Conservation (phyloP, 2,113 vertebrate genomes). For the Sclerurus mexicanus region DNA sequence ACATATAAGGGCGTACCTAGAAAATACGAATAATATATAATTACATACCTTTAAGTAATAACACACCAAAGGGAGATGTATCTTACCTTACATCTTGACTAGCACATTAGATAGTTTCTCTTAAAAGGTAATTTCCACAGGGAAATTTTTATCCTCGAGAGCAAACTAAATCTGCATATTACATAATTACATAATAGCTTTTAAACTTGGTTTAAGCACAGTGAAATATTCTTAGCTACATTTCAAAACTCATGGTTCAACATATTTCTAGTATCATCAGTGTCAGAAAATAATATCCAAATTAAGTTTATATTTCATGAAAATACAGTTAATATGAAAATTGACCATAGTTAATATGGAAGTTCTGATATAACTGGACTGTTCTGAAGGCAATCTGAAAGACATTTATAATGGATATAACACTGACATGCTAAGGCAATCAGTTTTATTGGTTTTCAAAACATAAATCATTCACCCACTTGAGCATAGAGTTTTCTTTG, state of each 20-base stretch:
- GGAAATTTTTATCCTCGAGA: neutral
- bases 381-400: neutral
- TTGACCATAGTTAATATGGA: neutral
- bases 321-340: neutral
- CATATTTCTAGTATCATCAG: neutral
- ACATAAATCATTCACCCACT: neutral
- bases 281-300: neutral
- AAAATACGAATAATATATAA: constrained; percentile 30
- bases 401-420: neutral
- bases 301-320: neutral
- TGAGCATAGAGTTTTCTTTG: neutral
- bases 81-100: neutral
- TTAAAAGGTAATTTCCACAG: neutral
- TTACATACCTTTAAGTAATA: neutral
- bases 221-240: neutral
- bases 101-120: neutral
- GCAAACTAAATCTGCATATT: neutral
- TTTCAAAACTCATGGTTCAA: neutral
- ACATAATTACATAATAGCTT: neutral
- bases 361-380: neutral
- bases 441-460: neutral
- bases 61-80: neutral
- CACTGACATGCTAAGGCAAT: neutral
- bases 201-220: neutral
- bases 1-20: constrained; percentile 96